These are phyloP conservation scores for Alethe diademata DNA, from an alignment of 2,113 vertebrate genomes.

Conservation along the genomic window DNA sequence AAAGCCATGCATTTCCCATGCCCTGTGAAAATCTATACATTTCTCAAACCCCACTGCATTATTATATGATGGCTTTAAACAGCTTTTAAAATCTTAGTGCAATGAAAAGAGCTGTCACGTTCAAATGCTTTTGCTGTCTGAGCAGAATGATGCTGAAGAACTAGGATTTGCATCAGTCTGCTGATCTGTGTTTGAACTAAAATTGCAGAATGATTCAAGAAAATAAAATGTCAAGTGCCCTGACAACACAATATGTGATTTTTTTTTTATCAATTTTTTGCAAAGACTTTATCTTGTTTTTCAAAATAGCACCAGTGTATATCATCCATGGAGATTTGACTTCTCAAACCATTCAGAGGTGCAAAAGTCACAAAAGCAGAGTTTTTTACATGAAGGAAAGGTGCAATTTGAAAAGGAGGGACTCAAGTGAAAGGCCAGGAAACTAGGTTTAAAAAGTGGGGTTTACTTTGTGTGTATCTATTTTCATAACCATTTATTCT, in stretches of 20 bases:
- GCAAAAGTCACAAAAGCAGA: background rate
- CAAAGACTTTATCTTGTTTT: background rate
- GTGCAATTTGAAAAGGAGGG: background rate
- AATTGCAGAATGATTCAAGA: background rate
- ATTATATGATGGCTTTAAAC: background rate
- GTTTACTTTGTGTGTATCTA: background rate
- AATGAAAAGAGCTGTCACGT: constrained; percentile 4
- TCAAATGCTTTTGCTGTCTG: background rate
- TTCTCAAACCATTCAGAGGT: background rate
- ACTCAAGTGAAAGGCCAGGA: background rate
- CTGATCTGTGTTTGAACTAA: background rate
- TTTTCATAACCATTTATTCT: background rate
- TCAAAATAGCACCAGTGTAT: background rate
- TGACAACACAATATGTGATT: background rate
- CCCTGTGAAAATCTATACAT: background rate
- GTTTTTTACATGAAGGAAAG: background rate
- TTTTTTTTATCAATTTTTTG: background rate
- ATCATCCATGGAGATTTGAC: background rate
- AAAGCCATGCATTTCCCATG: background rate
- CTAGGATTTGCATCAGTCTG: background rate
- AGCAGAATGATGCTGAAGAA: background rate
- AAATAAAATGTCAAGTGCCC: background rate
- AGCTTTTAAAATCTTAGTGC: constrained; percentile 3
- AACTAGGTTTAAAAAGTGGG: background rate
- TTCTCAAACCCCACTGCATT: background rate